Evolutionary conservation across 2,888 invertebrate species (phyloP).

Genomic region (Tipula helvola): DNA sequence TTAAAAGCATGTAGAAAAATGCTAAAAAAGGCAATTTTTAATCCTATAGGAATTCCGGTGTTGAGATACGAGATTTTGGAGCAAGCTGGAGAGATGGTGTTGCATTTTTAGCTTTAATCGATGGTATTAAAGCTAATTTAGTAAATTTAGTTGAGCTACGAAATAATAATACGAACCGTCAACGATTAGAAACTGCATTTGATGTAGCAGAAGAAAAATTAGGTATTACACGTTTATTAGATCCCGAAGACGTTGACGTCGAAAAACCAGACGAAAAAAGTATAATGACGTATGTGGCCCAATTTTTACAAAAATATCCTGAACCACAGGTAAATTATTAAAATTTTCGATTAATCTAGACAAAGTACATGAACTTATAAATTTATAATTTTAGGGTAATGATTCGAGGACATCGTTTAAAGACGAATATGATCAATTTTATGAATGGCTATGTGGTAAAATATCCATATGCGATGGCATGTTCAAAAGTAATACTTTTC

Average conservation of each 20-base stretch:
- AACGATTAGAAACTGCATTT: conserved; percentile 84
- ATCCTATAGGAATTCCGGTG: conserved; percentile 59
- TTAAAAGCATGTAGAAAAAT: neutral
- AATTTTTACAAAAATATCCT: conserved; percentile 91
- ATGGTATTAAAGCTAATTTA: conserved; percentile 85
- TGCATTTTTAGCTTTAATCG: conserved; percentile 90
- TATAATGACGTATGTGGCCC: conserved; percentile 97
- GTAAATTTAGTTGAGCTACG: conserved; percentile 77
- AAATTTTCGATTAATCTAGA: neutral
- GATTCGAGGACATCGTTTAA: conserved; percentile 67
- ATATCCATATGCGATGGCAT: conserved; percentile 64
- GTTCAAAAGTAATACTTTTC: conserved; percentile 60
- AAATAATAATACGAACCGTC: conserved; percentile 47
- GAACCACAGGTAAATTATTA: conserved; percentile 53
- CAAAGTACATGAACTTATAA: neutral
- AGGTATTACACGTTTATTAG: conserved; percentile 81
- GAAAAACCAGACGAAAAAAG: conserved; percentile 93
- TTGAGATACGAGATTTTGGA: conserved; percentile 87
- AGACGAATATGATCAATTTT: conserved; percentile 65
- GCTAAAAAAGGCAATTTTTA: neutral
- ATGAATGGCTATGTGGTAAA: conserved; percentile 71
- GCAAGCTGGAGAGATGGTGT: conserved; percentile 92
- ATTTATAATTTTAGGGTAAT: conserved; percentile 38
- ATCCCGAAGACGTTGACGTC: conserved; percentile 93
- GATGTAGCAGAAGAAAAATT: conserved; percentile 82